These are phyloP conservation scores for Pachliopta kotzebuea DNA, from an alignment of 2,888 invertebrate genomes.

Conservation along the genomic window DNA sequence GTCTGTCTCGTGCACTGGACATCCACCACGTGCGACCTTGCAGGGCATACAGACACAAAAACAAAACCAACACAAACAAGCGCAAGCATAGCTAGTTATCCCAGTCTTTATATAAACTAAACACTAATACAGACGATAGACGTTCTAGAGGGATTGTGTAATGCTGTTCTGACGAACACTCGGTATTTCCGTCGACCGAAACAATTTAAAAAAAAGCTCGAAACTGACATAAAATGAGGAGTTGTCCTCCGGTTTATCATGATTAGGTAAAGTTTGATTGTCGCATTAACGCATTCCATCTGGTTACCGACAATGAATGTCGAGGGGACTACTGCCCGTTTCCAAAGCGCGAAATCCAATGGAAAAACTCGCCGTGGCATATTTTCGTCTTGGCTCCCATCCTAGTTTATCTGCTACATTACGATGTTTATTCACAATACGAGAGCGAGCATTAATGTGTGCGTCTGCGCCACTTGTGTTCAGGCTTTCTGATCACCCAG, in stretches of 20 bases:
- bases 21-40: conserved; percentile 68
- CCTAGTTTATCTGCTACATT: conserved; percentile 81
- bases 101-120: conserved; percentile 31
- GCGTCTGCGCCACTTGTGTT: conserved; percentile 69
- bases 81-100: conserved; percentile 50
- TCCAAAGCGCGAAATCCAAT: conserved; percentile 77
- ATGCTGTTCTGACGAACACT: conserved; percentile 16
- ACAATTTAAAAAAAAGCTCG: conserved; percentile 33
- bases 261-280: conserved; percentile 34
- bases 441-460: conserved; percentile 74
- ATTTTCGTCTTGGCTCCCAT: conserved; percentile 81
- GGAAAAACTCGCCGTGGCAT: conserved; percentile 79
- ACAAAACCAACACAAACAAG: conserved; percentile 46
- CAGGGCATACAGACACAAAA: conserved; percentile 56
- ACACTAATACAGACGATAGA: conserved; percentile 29
- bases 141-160: conserved; percentile 27
- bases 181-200: conserved; percentile 27
- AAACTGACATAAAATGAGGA: conserved; percentile 28
- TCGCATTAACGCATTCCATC: conserved; percentile 56
- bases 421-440: conserved; percentile 81
- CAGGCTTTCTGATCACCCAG: conserved; percentile 40
- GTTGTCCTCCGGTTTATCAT: conserved; percentile 27
- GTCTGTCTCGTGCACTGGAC: conserved; percentile 62
- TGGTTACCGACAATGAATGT: conserved; percentile 60
- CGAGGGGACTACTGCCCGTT: conserved; percentile 66